Base-by-base conservation (phyloP, 2,888 invertebrate genomes). In the Phyllotreta cruciferae region DNA sequence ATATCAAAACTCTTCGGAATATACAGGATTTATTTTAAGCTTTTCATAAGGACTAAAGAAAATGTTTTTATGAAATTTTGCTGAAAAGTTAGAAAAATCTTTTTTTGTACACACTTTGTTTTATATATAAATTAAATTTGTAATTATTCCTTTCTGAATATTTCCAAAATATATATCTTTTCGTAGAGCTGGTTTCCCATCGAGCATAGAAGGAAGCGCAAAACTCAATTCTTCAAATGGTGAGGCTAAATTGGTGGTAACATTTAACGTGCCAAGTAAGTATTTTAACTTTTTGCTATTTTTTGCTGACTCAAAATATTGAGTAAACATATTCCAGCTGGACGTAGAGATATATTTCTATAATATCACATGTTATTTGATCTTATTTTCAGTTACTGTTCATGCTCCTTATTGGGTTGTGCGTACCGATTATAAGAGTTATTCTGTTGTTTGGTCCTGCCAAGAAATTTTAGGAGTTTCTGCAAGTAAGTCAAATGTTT, bases 361-460 rank as follows among this genome's bases (percentile, higher is more conserved):
- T 50, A 10, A 6, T 50, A 14, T 35, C 10, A 34, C 10, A n/a
- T n/a, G n/a, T 49, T 34, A 5, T 14, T 49, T 9, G 41, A 13
- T 38, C 35, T 38, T 35, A 13, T 11, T 81, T 80, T 39, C 78
- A 80, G 83, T 85, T 36, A 75, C 81, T 34, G 79, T 83, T 37
- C 83, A 85, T 34, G 83, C 84, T 1, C 84, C 86, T 0, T 88
- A 89, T 73, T 88, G 87, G 87, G 80, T 90, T 0, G 72, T 90
- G 9, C 85, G 82, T 34, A 88, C 89, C 0, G 89, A 90, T 74
- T 90, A 90, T 74, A 78, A 79, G 0, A 80, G 80, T 34, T 89
- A 85, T 69, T 79, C 88, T 0, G 83, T 89, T 0, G 85, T 88
- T 1, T 90, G 88, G 82, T 85, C 86, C 37, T 90, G 90, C 71